phyloP scores from a whole-genome alignment of 2,888 invertebrate genomes.

The Diadromus collaris region DNA sequence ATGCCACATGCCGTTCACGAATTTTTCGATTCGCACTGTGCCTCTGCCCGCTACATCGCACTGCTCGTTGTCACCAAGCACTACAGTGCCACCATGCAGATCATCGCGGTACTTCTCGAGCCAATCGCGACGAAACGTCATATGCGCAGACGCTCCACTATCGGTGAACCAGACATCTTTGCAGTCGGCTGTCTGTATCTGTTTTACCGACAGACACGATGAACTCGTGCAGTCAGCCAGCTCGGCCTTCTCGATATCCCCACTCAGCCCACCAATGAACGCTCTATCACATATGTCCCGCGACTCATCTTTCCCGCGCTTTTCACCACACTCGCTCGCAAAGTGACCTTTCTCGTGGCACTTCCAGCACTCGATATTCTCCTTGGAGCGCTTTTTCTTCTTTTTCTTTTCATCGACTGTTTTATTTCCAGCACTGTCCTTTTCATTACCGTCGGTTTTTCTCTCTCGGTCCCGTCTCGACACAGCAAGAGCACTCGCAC shows the following conservation, averaged over 20 bases:
- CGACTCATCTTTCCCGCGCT: slow-evolving; percentile 36
- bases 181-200: slow-evolving; percentile 24
- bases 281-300: slow-evolving; percentile 44
- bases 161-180: slow-evolving; percentile 10
- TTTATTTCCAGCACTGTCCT: slow-evolving; percentile 14
- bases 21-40: slow-evolving; percentile 32
- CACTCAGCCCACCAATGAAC: slow-evolving; percentile 46
- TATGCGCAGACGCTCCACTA: slow-evolving; percentile 53
- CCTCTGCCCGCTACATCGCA: slow-evolving; percentile 56
- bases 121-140: slow-evolving; percentile 54
- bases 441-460: slow-evolving; percentile 30
- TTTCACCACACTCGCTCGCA: slow-evolving; percentile 51
- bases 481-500: slow-evolving; percentile 36
- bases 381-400: slow-evolving; percentile 37
- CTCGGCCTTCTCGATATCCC: slow-evolving; percentile 36
- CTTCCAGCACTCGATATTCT: slow-evolving; percentile 44
- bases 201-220: slow-evolving; percentile 26
- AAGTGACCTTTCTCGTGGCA: slow-evolving; percentile 50
- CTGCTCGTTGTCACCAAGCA: slow-evolving; percentile 44
- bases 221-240: slow-evolving; percentile 35
- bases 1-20: slow-evolving; percentile 17
- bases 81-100: slow-evolving; percentile 47
- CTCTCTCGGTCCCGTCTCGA: slow-evolving; percentile 15
- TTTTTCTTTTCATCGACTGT: slow-evolving; percentile 28
- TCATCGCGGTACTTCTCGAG: slow-evolving; percentile 37